These are phyloP conservation scores for Eupeodes corollae DNA, from an alignment of 1,140 invertebrate species.

Conservation along the genomic window DNA sequence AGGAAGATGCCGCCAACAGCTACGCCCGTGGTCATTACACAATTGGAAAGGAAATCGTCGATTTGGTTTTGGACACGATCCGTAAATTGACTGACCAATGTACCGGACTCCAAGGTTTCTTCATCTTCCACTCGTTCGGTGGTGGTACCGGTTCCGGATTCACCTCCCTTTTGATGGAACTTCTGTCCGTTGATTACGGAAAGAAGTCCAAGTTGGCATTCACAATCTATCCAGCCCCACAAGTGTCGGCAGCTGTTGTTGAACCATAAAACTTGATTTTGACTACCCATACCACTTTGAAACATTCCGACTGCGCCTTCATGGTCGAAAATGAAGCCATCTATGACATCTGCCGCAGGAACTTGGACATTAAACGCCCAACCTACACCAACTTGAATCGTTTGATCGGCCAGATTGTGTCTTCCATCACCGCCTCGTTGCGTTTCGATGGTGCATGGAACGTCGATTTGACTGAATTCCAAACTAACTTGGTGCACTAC, in stretches of 20 bases:
- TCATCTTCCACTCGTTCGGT: conserved; percentile 83
- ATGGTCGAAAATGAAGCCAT: conserved; percentile 85
- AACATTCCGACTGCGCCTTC: conserved; percentile 78
- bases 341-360: conserved; percentile 82
- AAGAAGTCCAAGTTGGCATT: conserved; percentile 86
- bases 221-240: conserved; percentile 80
- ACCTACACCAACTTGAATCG: conserved; percentile 71
- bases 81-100: conserved; percentile 77
- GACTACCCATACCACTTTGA: conserved; percentile 67
- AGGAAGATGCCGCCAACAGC: conserved; percentile 84
- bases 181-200: conserved; percentile 77
- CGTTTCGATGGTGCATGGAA: conserved; percentile 82
- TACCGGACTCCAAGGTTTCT: conserved; percentile 74
- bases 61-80: conserved; percentile 65
- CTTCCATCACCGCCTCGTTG: conserved; percentile 77
- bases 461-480: conserved; percentile 83
- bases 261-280: conserved; percentile 83
- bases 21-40: conserved; percentile 85
- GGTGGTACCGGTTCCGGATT: conserved; percentile 83
- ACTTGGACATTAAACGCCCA: conserved; percentile 76
- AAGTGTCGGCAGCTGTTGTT: conserved; percentile 80
- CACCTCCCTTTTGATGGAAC: conserved; percentile 77
- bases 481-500: conserved; percentile 77
- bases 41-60: conserved; percentile 79
- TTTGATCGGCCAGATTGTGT: conserved; percentile 75